Percentiles rank a stretch among this genome's conserved stretches.
phyloP scores from a whole-genome alignment of 2,113 vertebrate genomes.

The Bos javanicus region DNA sequence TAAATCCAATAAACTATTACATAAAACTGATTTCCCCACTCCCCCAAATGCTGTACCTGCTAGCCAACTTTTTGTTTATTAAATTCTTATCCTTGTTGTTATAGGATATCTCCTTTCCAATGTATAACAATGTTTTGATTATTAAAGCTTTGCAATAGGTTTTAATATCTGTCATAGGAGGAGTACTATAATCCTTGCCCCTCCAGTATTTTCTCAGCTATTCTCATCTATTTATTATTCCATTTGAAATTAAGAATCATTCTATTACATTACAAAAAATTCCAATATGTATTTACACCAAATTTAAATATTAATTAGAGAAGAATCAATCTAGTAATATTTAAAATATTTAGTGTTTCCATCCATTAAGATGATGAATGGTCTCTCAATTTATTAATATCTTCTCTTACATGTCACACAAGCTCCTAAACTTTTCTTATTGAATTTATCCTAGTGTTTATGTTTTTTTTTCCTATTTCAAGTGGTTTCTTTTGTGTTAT shows the following conservation, averaged over 20 bases:
- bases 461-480: slow-evolving; percentile 15
- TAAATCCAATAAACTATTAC: slow-evolving; percentile 4
- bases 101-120: neutral
- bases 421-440: neutral
- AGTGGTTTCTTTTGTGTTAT: neutral
- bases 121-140: neutral
- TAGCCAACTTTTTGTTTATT: neutral
- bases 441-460: neutral
- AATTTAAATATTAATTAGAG: slow-evolving; percentile 19
- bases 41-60: neutral
- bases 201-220: slow-evolving; percentile 11
- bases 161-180: neutral
- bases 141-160: slow-evolving; percentile 1
- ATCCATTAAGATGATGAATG: neutral
- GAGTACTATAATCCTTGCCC: neutral
- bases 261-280: neutral
- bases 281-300: neutral
- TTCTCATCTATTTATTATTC: slow-evolving; percentile 3
- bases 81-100: neutral
- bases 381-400: slow-evolving; percentile 11
- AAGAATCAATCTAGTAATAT: neutral
- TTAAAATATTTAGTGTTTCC: neutral
- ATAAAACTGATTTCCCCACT: neutral
- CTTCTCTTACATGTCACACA: neutral
- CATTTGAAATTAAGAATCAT: neutral